These are phyloP conservation scores for Spongilla lacustris DNA, from an alignment of 37 sponge, comb jelly and placozoan species.

Conservation along the genomic window DNA sequence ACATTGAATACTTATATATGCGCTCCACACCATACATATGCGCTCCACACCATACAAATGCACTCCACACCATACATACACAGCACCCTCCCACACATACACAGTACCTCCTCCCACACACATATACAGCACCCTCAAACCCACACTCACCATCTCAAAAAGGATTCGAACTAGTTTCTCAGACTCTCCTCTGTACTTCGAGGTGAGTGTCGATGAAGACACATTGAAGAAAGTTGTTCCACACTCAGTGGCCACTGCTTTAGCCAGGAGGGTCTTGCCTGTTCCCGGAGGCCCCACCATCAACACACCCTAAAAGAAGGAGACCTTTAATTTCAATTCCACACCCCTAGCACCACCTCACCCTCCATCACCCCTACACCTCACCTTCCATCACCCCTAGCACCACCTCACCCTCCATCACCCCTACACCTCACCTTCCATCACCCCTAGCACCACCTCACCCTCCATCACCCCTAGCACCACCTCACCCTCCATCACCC, in stretches of 20 bases:
- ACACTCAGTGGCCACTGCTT: conserved; percentile 98
- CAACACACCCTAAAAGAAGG: conserved; percentile 69
- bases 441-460: no score
- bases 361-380: no score
- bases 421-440: no score
- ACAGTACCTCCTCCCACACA: not conserved
- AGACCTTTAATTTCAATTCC: no score
- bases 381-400: no score
- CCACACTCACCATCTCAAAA: conserved; percentile 86
- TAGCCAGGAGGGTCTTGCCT: conserved; percentile 98
- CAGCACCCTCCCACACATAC: not conserved
- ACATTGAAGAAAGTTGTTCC: conserved; percentile 99
- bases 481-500: not conserved
- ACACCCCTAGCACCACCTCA: no score
- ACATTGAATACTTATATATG: no score
- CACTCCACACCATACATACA: not conserved
- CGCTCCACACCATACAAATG: no score
- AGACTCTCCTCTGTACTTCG: conserved; percentile 97
- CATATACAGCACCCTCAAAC: not conserved
- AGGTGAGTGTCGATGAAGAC: conserved; percentile 88
- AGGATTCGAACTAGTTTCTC: conserved; percentile 94
- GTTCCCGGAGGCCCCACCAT: conserved; percentile 99
- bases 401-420: no score
- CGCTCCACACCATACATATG: no score
- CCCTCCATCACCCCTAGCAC: no score